Base-by-base conservation (phyloP, 2,113 vertebrate species). In the Rhegmatorhina hoffmannsi region DNA sequence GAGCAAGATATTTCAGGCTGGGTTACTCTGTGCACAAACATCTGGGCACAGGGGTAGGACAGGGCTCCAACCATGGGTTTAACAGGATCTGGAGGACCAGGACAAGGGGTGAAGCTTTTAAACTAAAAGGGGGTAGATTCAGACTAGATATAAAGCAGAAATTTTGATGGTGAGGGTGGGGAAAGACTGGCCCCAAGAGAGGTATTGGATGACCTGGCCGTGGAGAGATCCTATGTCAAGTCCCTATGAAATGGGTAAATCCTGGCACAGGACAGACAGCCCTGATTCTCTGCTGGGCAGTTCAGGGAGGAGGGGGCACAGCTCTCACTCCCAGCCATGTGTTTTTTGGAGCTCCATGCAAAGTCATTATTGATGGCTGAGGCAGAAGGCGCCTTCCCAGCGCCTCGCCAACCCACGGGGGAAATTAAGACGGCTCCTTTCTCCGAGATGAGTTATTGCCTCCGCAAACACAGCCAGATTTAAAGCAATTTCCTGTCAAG, bases 361-460 rank as follows among this genome's bases (percentile, higher is more conserved):
- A 89, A 96, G 94, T 24, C 94, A 84, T 95, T 95, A 97, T 81
- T 95, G 94, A 93, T 69, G 94, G 94, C 95, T 95, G 82, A 94
- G 93, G 91, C 90, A 93, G 90, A 56, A 95, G 94, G 88, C 9
- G 74, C 84, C 84, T 94, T 96, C 94, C 78, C 91, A 74, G 80
- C 34, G 33, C 90, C 85, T 94, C 43, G 29, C 90, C 96, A 94
- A 97, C 88, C 95, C 97, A 96, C 95, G 9, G 46, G 93, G 96
- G 95, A 97, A 96, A 97, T 96, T 96, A 97, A 97, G 83, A 85
- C 60, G 47, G 96, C 76, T 97, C 96, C 94, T 89, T 94, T 94
- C 58, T 52, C 88, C 3, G 76, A 92, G 94, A 96, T 90, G 93
- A 94, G 91, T 97, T 97, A 96, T 92, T 95, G 94, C 93, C 91